Base-by-base conservation (phyloP, 2,888 invertebrate genomes). In the Nemapogon koenigi region DNA sequence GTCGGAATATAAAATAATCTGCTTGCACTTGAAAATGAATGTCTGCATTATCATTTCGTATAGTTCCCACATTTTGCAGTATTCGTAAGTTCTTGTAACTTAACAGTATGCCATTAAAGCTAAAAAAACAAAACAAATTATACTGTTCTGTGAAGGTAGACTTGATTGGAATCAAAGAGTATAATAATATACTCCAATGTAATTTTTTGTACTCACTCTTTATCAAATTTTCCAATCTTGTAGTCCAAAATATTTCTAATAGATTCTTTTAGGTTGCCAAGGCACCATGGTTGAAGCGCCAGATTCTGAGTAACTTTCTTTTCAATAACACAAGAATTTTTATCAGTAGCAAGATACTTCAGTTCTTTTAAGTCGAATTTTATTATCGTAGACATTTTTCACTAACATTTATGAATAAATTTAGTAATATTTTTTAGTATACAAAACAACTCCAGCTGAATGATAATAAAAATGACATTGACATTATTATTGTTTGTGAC, bases 1-100 rank as follows among this genome's bases (percentile, higher is more conserved):
- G 89, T 45, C 75, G 79, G 53, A 78, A 78, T 43, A 89, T 63
- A 53, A 84, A 88, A 56, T 87, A 88, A 49, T 88, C 86, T 13
- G 84, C 87, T 57, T 83, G 79, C 2, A 89, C 75, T 65, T 87
- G 83, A 43, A 87, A 66, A 53, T 87, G 84, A 43, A 88, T 80
- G 47, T 81, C 85, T 43, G 82, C 81, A 47, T 81, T 81, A 47
- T 88, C 87, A 51, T 83, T 76, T 41, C 83, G 64, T 39, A 87
- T 82, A 11, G 69, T 60, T n/a, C 86, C 87, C 31, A 80, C 51
- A 46, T 81, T 65, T 42, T 81, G 81, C 10, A 84, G 51, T 16
- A 88, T 55, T 47, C 81, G 81, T 6, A 87, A 70, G 51, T 88
- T 87, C 55, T 84, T 82, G 52, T 85, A 89, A 38, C 86, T 84